Evolutionary conservation across 2,113 vertebrate genomes (phyloP).

Genomic region (Dryoscopus gambensis): DNA sequence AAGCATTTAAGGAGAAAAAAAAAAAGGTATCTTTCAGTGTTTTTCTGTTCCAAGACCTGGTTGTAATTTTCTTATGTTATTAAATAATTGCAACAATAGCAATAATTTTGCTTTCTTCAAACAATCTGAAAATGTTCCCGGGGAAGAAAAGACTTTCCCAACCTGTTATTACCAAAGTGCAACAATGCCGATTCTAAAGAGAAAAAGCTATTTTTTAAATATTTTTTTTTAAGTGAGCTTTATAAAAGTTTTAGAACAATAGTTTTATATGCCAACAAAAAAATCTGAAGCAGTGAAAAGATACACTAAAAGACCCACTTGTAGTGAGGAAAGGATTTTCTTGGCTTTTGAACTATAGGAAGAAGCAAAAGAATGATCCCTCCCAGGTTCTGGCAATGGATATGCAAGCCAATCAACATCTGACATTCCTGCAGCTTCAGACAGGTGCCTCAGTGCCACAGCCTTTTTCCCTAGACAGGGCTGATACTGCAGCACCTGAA

Average conservation of each 20-base stretch:
- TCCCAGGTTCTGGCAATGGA: neutral
- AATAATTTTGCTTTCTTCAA: neutral
- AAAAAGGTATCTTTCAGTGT: neutral
- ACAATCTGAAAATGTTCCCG: neutral
- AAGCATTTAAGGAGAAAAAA: neutral
- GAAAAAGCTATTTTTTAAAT: neutral
- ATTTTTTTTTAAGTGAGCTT: neutral
- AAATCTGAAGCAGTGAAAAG: neutral
- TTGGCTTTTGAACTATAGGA: neutral
- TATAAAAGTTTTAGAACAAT: neutral
- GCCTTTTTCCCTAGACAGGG: neutral
- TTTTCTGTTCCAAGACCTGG: neutral
- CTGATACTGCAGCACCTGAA: neutral
- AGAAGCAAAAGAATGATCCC: neutral
- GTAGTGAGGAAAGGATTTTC: neutral
- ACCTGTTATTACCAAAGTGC: neutral
- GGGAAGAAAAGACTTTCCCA: neutral
- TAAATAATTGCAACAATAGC: neutral
- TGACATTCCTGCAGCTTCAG: neutral
- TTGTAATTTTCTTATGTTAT: neutral
- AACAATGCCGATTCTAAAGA: neutral
- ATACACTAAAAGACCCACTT: neutral
- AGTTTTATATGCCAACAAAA: neutral
- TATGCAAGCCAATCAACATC: neutral
- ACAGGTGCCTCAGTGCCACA: neutral